These are phyloP conservation scores for Brenthis hecate DNA, from an alignment of 2,888 invertebrate genomes.

Conservation along the genomic window DNA sequence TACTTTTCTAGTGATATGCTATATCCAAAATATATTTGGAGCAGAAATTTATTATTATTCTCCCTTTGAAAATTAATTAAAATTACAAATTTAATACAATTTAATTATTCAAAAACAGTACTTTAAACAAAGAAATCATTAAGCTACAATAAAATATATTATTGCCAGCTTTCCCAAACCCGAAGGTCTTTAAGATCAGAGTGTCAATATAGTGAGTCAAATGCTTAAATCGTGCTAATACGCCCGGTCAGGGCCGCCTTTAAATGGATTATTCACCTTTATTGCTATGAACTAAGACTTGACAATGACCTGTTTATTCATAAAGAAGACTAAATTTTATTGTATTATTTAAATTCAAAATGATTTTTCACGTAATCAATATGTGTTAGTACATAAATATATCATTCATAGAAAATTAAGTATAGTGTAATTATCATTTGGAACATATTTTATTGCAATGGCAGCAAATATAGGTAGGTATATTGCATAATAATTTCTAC, in stretches of 20 bases:
- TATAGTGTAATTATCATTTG: too few relatives aligned
- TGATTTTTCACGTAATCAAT: not conserved
- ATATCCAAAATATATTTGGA: too few relatives aligned
- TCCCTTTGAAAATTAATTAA: too few relatives aligned
- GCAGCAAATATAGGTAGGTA: too few relatives aligned
- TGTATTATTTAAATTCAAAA: not conserved
- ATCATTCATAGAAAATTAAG: too few relatives aligned
- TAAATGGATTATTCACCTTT: slow-evolving; percentile 37
- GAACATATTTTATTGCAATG: too few relatives aligned
- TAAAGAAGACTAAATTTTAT: not conserved
- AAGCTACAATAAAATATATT: slow-evolving; percentile 23
- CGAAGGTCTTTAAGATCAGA: slow-evolving; percentile 31
- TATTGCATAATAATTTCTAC: too few relatives aligned
- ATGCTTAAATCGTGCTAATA: slow-evolving; percentile 41
- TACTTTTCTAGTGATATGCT: too few relatives aligned
- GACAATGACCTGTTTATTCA: slow-evolving; percentile 23
- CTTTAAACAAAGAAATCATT: slow-evolving; percentile 21
- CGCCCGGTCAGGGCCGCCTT: slow-evolving; percentile 37
- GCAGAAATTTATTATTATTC: not conserved
- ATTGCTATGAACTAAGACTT: slow-evolving; percentile 28
- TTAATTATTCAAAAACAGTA: not conserved
- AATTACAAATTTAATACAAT: not conserved
- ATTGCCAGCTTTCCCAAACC: slow-evolving; percentile 29
- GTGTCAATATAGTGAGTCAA: slow-evolving; percentile 39
- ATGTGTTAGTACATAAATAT: not conserved